Conservation (phyloP, 2,797 vertebrate species). For the Austrolebias charrua region DNA sequence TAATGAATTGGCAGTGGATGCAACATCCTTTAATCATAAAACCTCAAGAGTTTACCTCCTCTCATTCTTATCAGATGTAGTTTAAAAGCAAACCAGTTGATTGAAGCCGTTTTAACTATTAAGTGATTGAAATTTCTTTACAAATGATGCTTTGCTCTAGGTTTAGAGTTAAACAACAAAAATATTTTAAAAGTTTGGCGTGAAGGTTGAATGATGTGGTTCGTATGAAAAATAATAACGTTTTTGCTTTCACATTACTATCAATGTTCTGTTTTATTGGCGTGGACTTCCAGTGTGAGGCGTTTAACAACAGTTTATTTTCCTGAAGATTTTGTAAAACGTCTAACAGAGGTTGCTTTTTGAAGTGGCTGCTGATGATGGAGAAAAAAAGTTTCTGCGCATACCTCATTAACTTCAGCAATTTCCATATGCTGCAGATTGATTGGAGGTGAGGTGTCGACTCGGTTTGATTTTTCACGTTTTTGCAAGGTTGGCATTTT, state of each 20-base stretch:
- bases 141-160: background rate
- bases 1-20: background rate
- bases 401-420: conserved; percentile 42
- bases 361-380: conserved; percentile 21
- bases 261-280: too few relatives aligned
- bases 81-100: conserved; percentile 1
- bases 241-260: too few relatives aligned
- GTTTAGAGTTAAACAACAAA: background rate
- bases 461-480: conserved; percentile 40
- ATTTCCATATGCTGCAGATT: conserved; percentile 43
- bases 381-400: too few relatives aligned
- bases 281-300: too few relatives aligned
- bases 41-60: conserved; percentile 1
- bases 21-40: background rate
- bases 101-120: background rate
- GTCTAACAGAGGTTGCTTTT: conserved; percentile 7
- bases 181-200: background rate
- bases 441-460: conserved; percentile 36
- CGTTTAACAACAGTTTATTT: background rate
- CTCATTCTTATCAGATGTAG: background rate
- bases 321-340: conserved; percentile 13
- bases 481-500: conserved; percentile 36
- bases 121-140: background rate
- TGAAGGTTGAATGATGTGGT: background rate
- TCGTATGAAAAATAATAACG: too few relatives aligned